Evolutionary conservation across 2,113 vertebrate species (phyloP).

Genomic region (Labeo catla): DNA sequence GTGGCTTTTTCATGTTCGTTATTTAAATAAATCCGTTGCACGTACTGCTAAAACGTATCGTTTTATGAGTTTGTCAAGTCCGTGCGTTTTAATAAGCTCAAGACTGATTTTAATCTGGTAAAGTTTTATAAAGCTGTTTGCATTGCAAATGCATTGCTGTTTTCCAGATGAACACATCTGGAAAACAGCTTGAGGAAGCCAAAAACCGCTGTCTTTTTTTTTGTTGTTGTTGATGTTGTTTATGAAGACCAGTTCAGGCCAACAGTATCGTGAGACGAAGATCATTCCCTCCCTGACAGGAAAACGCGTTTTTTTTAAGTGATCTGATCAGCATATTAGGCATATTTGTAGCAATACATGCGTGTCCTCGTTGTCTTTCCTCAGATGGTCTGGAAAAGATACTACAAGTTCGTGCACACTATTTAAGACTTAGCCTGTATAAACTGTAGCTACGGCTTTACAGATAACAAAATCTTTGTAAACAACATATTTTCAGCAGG

Average conservation of each 20-base stretch:
- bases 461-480: not conserved
- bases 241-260: not conserved
- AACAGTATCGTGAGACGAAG: accelerated
- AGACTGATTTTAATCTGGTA: not conserved
- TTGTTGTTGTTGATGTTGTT: not conserved
- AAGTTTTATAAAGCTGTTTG: not conserved
- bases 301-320: too few relatives aligned
- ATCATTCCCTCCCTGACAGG: not conserved
- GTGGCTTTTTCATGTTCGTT: not conserved
- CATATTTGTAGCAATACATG: not conserved
- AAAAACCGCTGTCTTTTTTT: not conserved
- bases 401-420: not conserved
- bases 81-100: not conserved
- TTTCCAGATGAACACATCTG: not conserved
- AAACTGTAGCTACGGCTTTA: not conserved
- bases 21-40: not conserved
- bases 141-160: too few relatives aligned
- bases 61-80: too few relatives aligned
- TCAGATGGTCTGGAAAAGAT: not conserved
- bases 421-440: not conserved
- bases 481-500: not conserved
- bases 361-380: not conserved
- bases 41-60: too few relatives aligned
- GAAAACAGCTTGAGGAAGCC: too few relatives aligned
- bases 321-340: not conserved